These are phyloP conservation scores for Ambastaia sidthimunki DNA, from an alignment of 2,797 vertebrate species.

Conservation along the genomic window DNA sequence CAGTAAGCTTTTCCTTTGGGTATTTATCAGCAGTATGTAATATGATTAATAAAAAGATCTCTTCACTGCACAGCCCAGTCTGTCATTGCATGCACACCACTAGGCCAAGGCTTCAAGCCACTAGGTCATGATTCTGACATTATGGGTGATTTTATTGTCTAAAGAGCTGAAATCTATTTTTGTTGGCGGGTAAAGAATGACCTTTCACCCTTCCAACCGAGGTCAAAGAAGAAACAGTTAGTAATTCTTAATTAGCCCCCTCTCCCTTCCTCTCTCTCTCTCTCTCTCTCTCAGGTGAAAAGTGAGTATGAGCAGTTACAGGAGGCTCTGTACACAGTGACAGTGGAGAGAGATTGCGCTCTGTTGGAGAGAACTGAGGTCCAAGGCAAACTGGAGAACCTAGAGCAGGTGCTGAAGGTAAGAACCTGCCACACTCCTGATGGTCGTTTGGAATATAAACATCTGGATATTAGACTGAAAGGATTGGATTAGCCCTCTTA, in stretches of 20 bases:
- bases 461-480: neutral
- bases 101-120: neutral
- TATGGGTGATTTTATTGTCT: neutral
- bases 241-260: neutral
- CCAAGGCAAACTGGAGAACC: constrained; percentile 99
- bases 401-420: constrained; percentile 99
- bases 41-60: neutral
- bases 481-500: neutral
- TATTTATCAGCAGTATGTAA: neutral
- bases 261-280: neutral
- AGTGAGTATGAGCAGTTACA: constrained; percentile 85
- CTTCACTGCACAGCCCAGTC: neutral
- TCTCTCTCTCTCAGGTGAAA: neutral
- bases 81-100: too few species aligned
- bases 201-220: constrained; percentile 6
- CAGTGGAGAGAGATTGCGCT: constrained; percentile 87
- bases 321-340: constrained; percentile 84
- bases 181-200: constrained; percentile 4
- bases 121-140: neutral
- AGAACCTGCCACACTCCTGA: constrained; percentile 53
- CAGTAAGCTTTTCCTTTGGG: neutral
- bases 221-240: neutral
- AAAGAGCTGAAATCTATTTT: neutral
- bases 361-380: constrained; percentile 88
- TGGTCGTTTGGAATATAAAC: neutral